Evolutionary conservation across 2,888 invertebrate genomes (phyloP).

Genomic region (Morpho deidamia): DNA sequence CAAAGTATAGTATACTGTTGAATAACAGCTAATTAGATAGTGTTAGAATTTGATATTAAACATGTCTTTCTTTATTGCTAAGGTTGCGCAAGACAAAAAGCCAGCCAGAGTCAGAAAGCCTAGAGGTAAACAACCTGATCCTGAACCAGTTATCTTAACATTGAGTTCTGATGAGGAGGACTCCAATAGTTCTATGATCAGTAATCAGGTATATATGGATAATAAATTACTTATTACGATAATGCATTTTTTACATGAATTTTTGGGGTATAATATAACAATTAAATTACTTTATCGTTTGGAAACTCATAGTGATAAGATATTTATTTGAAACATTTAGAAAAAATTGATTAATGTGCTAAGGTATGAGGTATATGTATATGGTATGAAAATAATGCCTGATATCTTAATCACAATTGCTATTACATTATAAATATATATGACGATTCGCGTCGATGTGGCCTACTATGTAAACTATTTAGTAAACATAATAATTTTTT

Average conservation of each 20-base stretch:
- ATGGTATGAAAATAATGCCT: no score
- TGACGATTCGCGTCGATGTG: no score
- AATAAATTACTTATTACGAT: background rate
- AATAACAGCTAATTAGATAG: background rate
- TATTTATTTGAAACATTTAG: no score
- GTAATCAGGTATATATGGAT: conserved; percentile 50
- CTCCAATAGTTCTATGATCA: conserved; percentile 69
- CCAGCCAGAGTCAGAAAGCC: conserved; percentile 69
- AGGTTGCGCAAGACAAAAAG: conserved; percentile 59
- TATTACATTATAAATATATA: no score
- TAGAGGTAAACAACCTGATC: conserved; percentile 74
- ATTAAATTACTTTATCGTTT: no score
- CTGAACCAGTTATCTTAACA: conserved; percentile 83
- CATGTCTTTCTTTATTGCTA: conserved; percentile 5
- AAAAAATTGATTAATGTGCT: no score
- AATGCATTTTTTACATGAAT: no score
- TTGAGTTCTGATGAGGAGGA: conserved; percentile 85
- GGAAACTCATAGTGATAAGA: no score
- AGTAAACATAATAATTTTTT: no score
- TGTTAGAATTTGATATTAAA: background rate
- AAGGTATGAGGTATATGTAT: background rate
- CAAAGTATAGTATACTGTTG: background rate
- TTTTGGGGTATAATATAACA: no score
- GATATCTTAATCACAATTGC: no score
- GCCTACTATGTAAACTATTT: no score